Base-by-base conservation (phyloP, 2,113 vertebrate species). In the Bostrychus sinensis region DNA sequence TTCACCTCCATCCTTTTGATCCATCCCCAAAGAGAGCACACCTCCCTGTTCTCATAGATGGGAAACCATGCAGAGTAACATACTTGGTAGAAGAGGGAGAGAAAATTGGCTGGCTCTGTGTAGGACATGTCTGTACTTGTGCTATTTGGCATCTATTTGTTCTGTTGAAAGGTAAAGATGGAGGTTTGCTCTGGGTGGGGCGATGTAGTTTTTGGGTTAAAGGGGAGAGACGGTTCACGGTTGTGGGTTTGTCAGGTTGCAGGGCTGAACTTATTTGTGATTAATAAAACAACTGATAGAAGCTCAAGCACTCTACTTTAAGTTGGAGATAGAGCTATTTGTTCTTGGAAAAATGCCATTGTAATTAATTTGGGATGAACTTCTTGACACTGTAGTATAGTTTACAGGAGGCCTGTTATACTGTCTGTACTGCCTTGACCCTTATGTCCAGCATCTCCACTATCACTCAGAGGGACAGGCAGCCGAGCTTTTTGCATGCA, bases 221-320 rank as follows among this genome's bases (percentile, higher is more conserved):
- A 66, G 66, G 75, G 69, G 51, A 86, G 69, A 51, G 56, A 70
- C 83, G 77, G 67, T 78, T 82, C 58, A 61, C 62, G 68, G 78
- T 78, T 86, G 75, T 82, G 70, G 62, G 65, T 72, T 82, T 82
- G 72, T 54, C n/a, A n/a, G n/a, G n/a, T n/a, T n/a, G n/a, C n/a
- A n/a, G 68, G 69, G 68, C 71, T 77, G 61, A 73, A 89, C 88
- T 88, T 89, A 83, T 77, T 78, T 69, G 66, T 66, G 71, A 89
- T 90, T 89, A 90, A 91, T 91, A 92, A 90, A 91, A 88, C 86
- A 91, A 83, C 62, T 82, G 78, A 64, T 78, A 75, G 72, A 59
- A 64, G 22, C 56, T 62, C 74, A 84, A 59, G 22, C 66, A 64
- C 54, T 17, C 66, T 80, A 71, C 65, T 70, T 66, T 89, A 83